A percentile compares a stretch with the other conserved stretches of the same genome.
Evolutionary conservation across 1,140 invertebrate genomes (phyloP).

Genomic region (Drosophila tristis): DNA sequence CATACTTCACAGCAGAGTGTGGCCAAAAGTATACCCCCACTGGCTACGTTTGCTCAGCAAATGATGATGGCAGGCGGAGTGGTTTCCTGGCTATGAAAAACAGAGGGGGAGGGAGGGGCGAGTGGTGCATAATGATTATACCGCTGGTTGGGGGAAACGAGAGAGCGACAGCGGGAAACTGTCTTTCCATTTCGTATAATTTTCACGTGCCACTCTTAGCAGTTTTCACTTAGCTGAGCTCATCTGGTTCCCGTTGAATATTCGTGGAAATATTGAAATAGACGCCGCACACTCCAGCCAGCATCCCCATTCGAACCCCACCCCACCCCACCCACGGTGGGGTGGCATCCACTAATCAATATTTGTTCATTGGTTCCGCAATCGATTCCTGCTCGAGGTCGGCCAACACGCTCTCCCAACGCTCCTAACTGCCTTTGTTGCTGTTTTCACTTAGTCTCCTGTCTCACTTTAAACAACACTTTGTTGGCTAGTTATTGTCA

Average conservation of each 20-base stretch:
- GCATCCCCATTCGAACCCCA: not conserved
- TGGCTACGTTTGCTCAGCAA: slow-evolving; percentile 30
- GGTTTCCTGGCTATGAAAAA: slow-evolving; percentile 17
- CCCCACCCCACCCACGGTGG: no score
- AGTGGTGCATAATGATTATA: slow-evolving; percentile 55
- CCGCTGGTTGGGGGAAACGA: not conserved
- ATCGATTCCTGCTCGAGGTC: slow-evolving; percentile 7
- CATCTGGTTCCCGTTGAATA: slow-evolving; percentile 23
- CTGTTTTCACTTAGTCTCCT: slow-evolving; percentile 22
- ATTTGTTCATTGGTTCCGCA: slow-evolving; percentile 39
- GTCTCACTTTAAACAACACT: slow-evolving; percentile 34
- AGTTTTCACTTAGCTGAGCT: slow-evolving; percentile 59
- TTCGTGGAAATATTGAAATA: slow-evolving; percentile 48
- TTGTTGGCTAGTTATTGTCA: slow-evolving; percentile 39
- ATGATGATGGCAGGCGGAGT: slow-evolving; percentile 35
- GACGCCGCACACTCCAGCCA: not conserved
- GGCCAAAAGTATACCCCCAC: slow-evolving; percentile 12
- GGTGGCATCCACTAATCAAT: slow-evolving; percentile 26
- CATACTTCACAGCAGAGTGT: not conserved
- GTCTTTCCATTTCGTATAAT: slow-evolving; percentile 50
- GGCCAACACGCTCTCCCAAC: slow-evolving; percentile 1
- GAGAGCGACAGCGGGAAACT: not conserved
- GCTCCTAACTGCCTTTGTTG: slow-evolving; percentile 15
- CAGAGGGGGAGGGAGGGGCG: not conserved
- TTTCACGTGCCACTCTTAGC: slow-evolving; percentile 53